phyloP scores from a whole-genome alignment of 2,797 vertebrate species.

The Cyprinella venusta region DNA sequence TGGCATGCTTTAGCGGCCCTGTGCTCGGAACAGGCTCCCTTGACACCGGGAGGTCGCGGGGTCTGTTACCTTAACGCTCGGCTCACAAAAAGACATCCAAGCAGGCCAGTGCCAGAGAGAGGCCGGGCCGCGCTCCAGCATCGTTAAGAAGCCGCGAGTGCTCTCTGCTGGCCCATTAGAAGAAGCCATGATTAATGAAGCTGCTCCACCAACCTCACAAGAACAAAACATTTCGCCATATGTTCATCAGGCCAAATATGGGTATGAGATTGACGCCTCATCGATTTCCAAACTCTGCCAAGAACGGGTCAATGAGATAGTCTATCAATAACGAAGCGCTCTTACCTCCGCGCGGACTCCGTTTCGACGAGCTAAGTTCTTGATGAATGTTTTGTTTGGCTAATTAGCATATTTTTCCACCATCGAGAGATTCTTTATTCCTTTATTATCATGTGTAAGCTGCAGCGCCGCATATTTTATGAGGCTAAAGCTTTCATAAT shows the following conservation, averaged over 20 bases:
- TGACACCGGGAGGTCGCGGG: slow-evolving; percentile 45
- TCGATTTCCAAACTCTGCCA: slow-evolving; percentile 31
- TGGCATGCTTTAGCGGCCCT: slow-evolving; percentile 39
- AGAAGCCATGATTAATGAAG: slow-evolving; percentile 43
- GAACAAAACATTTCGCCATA: slow-evolving; percentile 47
- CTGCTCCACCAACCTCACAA: slow-evolving; percentile 18
- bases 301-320: slow-evolving; percentile 30
- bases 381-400: slow-evolving; percentile 46
- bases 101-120: slow-evolving; percentile 60
- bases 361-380: slow-evolving; percentile 12
- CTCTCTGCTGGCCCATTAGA: slow-evolving; percentile 46
- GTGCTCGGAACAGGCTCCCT: slow-evolving; percentile 20
- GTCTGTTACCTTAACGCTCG: slow-evolving; percentile 29
- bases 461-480: slow-evolving; percentile 25
- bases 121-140: slow-evolving; percentile 67
- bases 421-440: slow-evolving; percentile 35
- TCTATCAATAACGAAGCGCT: slow-evolving; percentile 26
- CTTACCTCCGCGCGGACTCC: background rate
- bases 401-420: slow-evolving; percentile 43
- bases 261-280: slow-evolving; percentile 24
- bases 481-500: slow-evolving; percentile 27
- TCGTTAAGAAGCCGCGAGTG: slow-evolving; percentile 65
- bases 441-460: slow-evolving; percentile 32
- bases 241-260: slow-evolving; percentile 34
- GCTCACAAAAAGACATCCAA: slow-evolving; percentile 20